A percentile compares a stretch with the other conserved stretches of the same genome.
Conservation (phyloP, 2,797 vertebrate genomes). For the Gadopsis bispinosus region DNA sequence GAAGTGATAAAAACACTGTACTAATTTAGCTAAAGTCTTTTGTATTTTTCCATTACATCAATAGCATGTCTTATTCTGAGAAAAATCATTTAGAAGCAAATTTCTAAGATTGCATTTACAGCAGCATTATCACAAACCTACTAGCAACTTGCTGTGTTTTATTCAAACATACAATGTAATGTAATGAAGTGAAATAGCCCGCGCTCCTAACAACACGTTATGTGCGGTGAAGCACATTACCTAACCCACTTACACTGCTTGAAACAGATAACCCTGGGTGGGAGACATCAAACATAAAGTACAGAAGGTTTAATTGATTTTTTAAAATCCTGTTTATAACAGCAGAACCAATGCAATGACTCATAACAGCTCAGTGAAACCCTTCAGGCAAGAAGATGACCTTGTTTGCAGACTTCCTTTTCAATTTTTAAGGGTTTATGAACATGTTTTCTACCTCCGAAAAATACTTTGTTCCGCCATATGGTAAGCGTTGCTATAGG, state of each 20-base stretch:
- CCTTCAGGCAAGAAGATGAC: constrained; percentile 71
- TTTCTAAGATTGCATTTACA: not conserved
- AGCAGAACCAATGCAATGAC: constrained; percentile 72
- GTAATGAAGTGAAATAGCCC: constrained; percentile 21
- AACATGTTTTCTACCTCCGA: constrained; percentile 49
- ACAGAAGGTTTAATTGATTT: constrained; percentile 74
- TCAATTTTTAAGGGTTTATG: constrained; percentile 56
- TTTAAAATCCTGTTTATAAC: constrained; percentile 70
- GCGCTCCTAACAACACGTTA: constrained; percentile 36
- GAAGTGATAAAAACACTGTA: not conserved
- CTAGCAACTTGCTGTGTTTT: not conserved
- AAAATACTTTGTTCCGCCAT: constrained; percentile 51
- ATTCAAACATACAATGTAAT: constrained; percentile 26
- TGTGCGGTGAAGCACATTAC: constrained; percentile 63
- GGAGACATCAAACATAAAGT: constrained; percentile 72
- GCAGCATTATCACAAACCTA: not conserved
- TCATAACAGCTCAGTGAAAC: constrained; percentile 67
- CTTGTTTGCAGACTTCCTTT: constrained; percentile 74
- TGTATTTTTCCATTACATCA: not conserved
- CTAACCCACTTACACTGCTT: constrained; percentile 67
- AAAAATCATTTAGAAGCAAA: not conserved
- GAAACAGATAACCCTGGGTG: constrained; percentile 71
- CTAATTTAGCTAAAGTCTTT: not conserved
- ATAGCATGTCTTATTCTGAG: not conserved
- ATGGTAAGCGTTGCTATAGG: constrained; percentile 43